Percentiles rank a stretch among this genome's conserved stretches.
Conservation (phyloP, 2,113 vertebrate species). For the Rhynchopsitta pachyrhyncha region DNA sequence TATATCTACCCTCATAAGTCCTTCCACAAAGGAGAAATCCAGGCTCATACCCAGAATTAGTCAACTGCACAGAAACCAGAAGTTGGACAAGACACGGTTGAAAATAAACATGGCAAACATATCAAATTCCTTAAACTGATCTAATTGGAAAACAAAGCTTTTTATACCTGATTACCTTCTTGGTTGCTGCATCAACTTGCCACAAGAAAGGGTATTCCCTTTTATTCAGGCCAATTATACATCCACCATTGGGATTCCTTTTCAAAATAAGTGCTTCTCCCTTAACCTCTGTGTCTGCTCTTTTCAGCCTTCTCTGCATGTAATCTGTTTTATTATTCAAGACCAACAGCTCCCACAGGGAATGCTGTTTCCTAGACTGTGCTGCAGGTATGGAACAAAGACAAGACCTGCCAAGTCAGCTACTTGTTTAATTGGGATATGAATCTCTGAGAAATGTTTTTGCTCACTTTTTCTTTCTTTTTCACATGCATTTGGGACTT, state of each 20-base stretch:
- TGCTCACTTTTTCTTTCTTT: constrained; percentile 23
- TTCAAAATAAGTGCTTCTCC: constrained; percentile 22
- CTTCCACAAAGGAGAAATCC: not conserved
- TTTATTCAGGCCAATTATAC: not conserved
- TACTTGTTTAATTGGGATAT: constrained; percentile 33
- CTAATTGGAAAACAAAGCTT: constrained; percentile 8
- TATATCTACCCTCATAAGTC: not conserved
- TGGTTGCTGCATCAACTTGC: not conserved
- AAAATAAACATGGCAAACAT: not conserved
- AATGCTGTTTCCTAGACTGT: constrained; percentile 21
- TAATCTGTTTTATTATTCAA: constrained; percentile 70
- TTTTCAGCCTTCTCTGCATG: constrained; percentile 46
- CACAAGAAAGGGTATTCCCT: not conserved
- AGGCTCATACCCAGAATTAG: not conserved
- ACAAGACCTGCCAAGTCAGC: constrained; percentile 18
- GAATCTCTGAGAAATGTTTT: not conserved
- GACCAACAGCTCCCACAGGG: constrained; percentile 36
- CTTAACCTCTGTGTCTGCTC: constrained; percentile 19
- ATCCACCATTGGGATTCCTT: not conserved
- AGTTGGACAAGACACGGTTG: not conserved
- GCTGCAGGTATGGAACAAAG: constrained; percentile 25
- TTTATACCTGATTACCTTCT: not conserved
- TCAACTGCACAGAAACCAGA: not conserved
- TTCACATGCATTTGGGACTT: not conserved
- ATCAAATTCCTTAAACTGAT: not conserved